Base-by-base conservation (phyloP, 2,797 vertebrate species). In the Tokudaia tokunoshimensis region DNA sequence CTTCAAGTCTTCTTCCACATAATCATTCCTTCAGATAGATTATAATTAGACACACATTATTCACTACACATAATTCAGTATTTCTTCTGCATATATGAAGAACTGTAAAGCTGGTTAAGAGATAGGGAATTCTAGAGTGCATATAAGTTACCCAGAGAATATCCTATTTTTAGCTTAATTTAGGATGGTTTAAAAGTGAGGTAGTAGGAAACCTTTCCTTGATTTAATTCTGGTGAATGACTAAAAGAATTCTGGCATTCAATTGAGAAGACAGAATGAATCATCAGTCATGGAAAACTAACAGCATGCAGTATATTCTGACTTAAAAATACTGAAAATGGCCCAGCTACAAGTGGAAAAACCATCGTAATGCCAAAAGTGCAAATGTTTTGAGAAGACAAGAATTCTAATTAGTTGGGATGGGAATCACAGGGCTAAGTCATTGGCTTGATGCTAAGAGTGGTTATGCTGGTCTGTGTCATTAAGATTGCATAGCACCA, bases 381-480 rank as follows among this genome's bases (percentile, higher is more conserved):
- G 96, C 89, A 82, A 98, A 98, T 97, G 97, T 97, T 98, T 97
- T 98, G 93, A 94, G 97, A 98, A 98, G 97, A 98, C 97, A 96
- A 98, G 96, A 98, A 98, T 96, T 84, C 87, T 98, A 98, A 99
- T 99, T 99, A 98, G 97, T 97, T 63, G 97, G 97, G 96, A 97
- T 98, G 96, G 92, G 95, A 98, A 98, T 98, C 93, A 67, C 98
- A 98, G 95, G 91, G 72, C 0, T 0, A 82, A 97, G 92, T 92
- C 88, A 89, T 88, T 96, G 91, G 97, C 97, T 98, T 98, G 98
- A 98, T 98, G 96, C 98, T 95, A 79, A 65, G 83, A 98, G 89
- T 96, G 98, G 93, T 97, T 96, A 92, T 82, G 97, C 94, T 97
- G 78, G 96, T 97, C 92, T 96, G 93, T 98, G 97, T 98, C 97